These are phyloP conservation scores for Drosophila nigricruria DNA, from an alignment of 2,888 invertebrate species.

Conservation along the genomic window DNA sequence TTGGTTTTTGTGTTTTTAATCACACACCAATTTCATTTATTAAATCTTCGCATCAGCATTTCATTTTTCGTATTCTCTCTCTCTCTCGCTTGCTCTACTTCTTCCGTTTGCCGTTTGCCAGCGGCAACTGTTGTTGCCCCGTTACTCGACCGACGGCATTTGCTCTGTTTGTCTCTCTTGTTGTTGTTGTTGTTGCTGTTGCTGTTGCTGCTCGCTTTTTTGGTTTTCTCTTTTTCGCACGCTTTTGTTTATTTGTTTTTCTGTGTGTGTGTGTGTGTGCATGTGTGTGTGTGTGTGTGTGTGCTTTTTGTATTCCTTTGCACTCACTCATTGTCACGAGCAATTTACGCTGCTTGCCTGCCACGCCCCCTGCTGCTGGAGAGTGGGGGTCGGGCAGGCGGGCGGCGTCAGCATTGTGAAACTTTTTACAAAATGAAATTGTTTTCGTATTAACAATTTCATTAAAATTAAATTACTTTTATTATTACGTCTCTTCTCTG, in stretches of 20 bases:
- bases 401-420: slow-evolving; percentile 36
- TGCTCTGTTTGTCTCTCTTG: slow-evolving; percentile 11
- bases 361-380: slow-evolving; percentile 16
- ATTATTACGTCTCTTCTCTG: slow-evolving; percentile 60
- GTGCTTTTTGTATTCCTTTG: slow-evolving; percentile 62
- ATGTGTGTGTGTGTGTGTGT: slow-evolving; percentile 26
- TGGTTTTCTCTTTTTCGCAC: slow-evolving; percentile 55
- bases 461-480: slow-evolving; percentile 81
- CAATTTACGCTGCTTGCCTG: slow-evolving; percentile 73
- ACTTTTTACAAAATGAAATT: slow-evolving; percentile 82
- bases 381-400: too few species aligned
- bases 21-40: slow-evolving; percentile 85
- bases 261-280: slow-evolving; percentile 36
- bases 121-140: slow-evolving; percentile 22
- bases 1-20: slow-evolving; percentile 86
- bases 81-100: slow-evolving; percentile 27
- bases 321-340: slow-evolving; percentile 81
- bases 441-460: slow-evolving; percentile 82
- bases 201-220: slow-evolving; percentile 32
- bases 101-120: slow-evolving; percentile 12
- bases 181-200: slow-evolving; percentile 12
- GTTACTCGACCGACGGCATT: slow-evolving; percentile 66
- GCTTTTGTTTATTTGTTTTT: slow-evolving; percentile 60
- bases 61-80: slow-evolving; percentile 74
- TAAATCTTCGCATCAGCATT: slow-evolving; percentile 85